phyloP scores from a whole-genome alignment of 2,888 invertebrate genomes.

The Apamea crenata region DNA sequence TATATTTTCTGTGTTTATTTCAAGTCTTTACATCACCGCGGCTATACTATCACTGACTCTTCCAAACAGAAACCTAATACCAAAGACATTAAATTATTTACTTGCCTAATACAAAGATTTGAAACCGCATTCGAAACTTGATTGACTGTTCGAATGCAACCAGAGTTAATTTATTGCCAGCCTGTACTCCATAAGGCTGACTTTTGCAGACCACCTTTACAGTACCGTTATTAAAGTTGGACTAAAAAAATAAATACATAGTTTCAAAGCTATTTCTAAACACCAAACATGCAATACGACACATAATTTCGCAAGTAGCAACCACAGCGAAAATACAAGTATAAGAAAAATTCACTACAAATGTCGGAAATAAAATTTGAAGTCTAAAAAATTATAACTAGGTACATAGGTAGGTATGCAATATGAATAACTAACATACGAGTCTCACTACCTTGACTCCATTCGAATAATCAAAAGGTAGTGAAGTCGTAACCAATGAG shows the following conservation, averaged over 20 bases:
- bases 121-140: too few species aligned
- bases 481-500: background rate
- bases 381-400: background rate
- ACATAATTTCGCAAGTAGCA: conserved; percentile 7
- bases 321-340: background rate
- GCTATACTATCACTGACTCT: background rate
- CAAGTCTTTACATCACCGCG: background rate
- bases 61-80: background rate
- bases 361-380: too few species aligned
- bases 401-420: background rate
- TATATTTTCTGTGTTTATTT: background rate
- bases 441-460: background rate
- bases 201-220: background rate
- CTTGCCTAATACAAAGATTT: background rate
- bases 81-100: too few species aligned
- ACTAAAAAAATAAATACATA: too few species aligned
- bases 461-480: background rate
- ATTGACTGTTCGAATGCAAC: background rate
- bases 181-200: background rate
- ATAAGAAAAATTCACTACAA: background rate
- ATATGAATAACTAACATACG: background rate
- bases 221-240: background rate
- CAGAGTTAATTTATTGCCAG: background rate
- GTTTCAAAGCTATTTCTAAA: conserved; percentile 25
- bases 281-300: conserved; percentile 37